These are phyloP conservation scores for Drosophila recens DNA, from an alignment of 2,888 invertebrate genomes.

Conservation along the genomic window DNA sequence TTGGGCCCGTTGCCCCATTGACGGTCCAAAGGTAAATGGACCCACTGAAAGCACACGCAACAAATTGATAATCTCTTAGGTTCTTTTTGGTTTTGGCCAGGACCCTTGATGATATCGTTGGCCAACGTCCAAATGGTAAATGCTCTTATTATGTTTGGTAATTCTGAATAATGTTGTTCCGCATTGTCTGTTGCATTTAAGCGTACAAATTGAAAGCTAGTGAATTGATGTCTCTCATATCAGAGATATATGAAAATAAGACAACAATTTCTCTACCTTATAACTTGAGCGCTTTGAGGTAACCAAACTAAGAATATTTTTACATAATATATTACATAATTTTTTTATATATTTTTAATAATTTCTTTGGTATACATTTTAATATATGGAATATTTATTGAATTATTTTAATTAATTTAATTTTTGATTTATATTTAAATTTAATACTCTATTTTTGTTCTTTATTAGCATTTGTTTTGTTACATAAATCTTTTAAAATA, in stretches of 20 bases:
- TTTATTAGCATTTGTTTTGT: too few species aligned
- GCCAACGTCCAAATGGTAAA: conserved; percentile 27
- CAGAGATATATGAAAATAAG: conserved; percentile 3
- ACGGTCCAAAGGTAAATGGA: conserved; percentile 48
- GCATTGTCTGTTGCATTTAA: conserved; percentile 54
- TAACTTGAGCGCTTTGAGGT: conserved; percentile 35
- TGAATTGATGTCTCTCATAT: conserved; percentile 64
- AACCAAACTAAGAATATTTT: too few species aligned
- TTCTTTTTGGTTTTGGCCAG: conserved; percentile 3
- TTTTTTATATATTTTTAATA: background rate
- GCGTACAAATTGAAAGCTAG: conserved; percentile 73
- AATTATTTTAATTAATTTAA: too few species aligned
- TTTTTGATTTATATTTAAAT: background rate
- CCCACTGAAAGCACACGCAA: conserved; percentile 59
- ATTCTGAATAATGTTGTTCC: conserved; percentile 43
- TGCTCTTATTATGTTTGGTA: conserved; percentile 49
- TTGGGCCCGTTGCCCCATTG: conserved; percentile 36
- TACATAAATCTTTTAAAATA: too few species aligned
- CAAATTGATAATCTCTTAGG: conserved; percentile 67
- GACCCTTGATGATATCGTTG: conserved; percentile 55
- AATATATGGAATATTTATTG: too few species aligned
- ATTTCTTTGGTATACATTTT: too few species aligned
- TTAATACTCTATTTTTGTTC: background rate
- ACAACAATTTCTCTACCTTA: conserved; percentile 58
- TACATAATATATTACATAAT: background rate